Base-by-base conservation (phyloP, 2,113 vertebrate genomes). In the Thryonomys swinderianus region DNA sequence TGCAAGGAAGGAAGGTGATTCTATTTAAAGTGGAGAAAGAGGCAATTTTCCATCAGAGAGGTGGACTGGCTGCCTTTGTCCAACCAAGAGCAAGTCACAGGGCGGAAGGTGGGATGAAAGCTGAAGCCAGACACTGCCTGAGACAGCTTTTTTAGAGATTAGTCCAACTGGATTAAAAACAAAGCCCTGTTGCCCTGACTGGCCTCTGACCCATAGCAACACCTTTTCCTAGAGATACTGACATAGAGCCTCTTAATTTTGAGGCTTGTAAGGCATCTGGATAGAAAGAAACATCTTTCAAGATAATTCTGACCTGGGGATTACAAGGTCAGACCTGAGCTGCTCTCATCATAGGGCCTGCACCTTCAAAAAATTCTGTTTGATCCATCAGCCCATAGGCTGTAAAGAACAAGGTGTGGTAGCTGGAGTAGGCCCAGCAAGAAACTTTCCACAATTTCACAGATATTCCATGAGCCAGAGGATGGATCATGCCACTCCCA, bases 131-230 rank as follows among this genome's bases (percentile, higher is more conserved):
- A 55, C 76, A 81, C 53, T 25, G 53, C 88, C 93, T 3, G 0
- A 14, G 71, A 80, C 83, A 2, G 16, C 37, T 59, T 97, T 96
- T 96, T 98, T 78, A 88, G 97, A 93, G 53, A 57, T 92, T 95
- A 88, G 85, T 94, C 95, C 34, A 55, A 73, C 67, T 80, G 92
- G 97, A 86, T 96, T 98, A 95, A 96, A 98, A 96, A 96, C 96
- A 96, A 84, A 12, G 4, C 0, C 86, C 32, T 34, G 45, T 57
- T 85, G 88, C 93, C 80, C 40, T 73, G 10, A 0, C 79, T 96
- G 96, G 95, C 95, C 97, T 98, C 97, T 96, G 96, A 98, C 97
- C 97, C 73, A 78, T 61, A 94, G 85, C 86, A 88, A 92, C 14
- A n/a, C 91, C n/a, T 93, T 96, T 92, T 93, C 96, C 95, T 0